Evolutionary conservation across 2,888 invertebrate genomes (phyloP).

Genomic region (Craniophora ligustri): DNA sequence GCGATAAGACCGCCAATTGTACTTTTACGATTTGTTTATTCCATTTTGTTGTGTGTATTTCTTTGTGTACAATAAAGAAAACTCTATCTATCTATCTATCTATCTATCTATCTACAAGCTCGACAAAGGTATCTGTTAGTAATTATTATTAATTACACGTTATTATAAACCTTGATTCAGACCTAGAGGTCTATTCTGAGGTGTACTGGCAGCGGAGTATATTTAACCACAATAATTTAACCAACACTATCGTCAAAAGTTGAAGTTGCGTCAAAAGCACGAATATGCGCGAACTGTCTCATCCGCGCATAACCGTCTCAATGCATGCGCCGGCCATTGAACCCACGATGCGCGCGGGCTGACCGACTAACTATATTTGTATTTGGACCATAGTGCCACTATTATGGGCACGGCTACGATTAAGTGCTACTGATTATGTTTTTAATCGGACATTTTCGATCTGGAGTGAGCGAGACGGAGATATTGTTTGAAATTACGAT

Average conservation of each 20-base stretch:
- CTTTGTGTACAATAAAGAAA: too few species aligned
- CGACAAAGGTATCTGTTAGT: too few species aligned
- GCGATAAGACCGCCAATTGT: too few species aligned
- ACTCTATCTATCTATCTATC: too few species aligned
- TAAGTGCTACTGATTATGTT: conserved; percentile 43
- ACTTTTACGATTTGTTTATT: too few species aligned
- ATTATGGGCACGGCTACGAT: conserved; percentile 40
- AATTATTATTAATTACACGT: too few species aligned
- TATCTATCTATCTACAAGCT: too few species aligned
- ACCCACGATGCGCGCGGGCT: conserved; percentile 47
- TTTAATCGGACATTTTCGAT: conserved; percentile 23
- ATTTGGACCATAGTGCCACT: conserved; percentile 45
- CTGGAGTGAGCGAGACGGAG: neutral
- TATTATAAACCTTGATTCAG: too few species aligned
- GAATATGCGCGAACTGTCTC: conserved; percentile 25
- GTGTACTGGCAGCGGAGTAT: neutral
- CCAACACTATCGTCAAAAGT: neutral
- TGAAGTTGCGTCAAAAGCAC: conserved; percentile 27
- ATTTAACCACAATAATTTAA: neutral
- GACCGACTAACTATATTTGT: conserved; percentile 55
- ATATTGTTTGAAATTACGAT: conserved; percentile 2
- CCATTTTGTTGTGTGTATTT: too few species aligned
- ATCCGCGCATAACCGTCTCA: conserved; percentile 28
- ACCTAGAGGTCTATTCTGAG: too few species aligned
- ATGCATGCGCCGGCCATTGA: conserved; percentile 40